phyloP scores from a whole-genome alignment of 2,888 invertebrate genomes.

The Drosophila hawaiiensis region DNA sequence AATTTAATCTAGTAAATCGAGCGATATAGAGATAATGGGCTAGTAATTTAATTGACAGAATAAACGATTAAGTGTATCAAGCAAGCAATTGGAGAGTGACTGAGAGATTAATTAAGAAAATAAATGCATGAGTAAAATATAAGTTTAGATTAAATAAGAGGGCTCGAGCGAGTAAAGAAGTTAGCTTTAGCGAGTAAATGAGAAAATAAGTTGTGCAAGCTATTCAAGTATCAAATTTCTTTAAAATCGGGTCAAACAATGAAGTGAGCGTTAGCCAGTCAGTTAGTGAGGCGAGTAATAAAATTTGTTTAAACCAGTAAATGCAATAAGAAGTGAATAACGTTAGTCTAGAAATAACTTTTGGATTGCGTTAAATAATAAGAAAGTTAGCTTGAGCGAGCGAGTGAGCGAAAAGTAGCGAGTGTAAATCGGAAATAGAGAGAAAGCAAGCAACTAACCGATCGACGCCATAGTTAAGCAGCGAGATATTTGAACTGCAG shows the following conservation, averaged over 20 bases:
- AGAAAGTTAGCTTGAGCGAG: background rate
- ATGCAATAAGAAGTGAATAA: background rate
- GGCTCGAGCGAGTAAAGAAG: background rate
- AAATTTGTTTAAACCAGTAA: background rate
- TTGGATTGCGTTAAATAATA: background rate
- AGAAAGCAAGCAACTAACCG: conserved; percentile 82
- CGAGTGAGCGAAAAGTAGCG: background rate
- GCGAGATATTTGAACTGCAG: conserved; percentile 86
- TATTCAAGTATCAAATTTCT: background rate
- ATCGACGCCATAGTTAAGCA: conserved; percentile 89
- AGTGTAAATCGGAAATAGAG: background rate
- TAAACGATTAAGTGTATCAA: background rate
- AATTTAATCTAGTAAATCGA: background rate
- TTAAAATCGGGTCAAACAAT: background rate
- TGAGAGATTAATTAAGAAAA: background rate
- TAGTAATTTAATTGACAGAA: too few species aligned
- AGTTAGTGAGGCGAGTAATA: background rate
- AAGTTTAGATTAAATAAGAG: background rate
- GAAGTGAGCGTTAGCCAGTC: background rate
- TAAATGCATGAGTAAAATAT: background rate
- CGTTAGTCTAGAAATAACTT: background rate
- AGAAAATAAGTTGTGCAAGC: background rate
- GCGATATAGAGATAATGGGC: background rate
- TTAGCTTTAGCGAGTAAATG: background rate
- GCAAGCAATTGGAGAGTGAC: background rate